A percentile compares a stretch with the other conserved stretches of the same genome.
These are phyloP conservation scores for Perca schrenkii DNA, from an alignment of 2,113 vertebrate genomes.

Conservation along the genomic window DNA sequence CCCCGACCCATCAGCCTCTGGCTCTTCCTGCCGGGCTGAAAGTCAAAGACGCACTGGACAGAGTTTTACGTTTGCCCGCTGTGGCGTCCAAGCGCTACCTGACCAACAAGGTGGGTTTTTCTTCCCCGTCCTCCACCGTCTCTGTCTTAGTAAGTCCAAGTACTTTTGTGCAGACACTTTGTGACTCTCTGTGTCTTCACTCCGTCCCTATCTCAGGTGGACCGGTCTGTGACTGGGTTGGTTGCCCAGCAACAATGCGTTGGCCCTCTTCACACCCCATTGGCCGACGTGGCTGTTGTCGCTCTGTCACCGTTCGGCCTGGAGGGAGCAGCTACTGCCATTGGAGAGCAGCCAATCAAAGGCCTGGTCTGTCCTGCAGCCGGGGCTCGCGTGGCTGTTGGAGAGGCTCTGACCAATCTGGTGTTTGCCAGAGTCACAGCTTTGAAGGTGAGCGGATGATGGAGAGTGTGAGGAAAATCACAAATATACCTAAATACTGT, in stretches of 20 bases:
- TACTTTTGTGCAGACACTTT: background rate
- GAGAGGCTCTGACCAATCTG: slow-evolving; percentile 94
- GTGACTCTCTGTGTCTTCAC: background rate
- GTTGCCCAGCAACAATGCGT: slow-evolving; percentile 97
- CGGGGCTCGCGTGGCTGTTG: slow-evolving; percentile 90
- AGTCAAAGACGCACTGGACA: slow-evolving; percentile 85
- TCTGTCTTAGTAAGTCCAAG: background rate
- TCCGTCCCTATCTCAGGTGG: slow-evolving; percentile 85
- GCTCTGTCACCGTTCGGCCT: slow-evolving; percentile 90
- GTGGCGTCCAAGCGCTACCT: slow-evolving; percentile 96
- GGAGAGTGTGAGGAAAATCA: background rate
- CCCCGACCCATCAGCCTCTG: slow-evolving; percentile 73
- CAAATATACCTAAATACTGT: no score
- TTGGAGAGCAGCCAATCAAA: slow-evolving; percentile 95
- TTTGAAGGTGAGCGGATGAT: slow-evolving; percentile 81
- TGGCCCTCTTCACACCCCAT: slow-evolving; percentile 92
- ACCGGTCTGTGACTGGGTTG: slow-evolving; percentile 93
- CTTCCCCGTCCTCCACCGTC: background rate
- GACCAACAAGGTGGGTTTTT: slow-evolving; percentile 90
- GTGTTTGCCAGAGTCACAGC: slow-evolving; percentile 90
- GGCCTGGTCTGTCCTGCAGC: slow-evolving; percentile 88
- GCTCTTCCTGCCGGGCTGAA: slow-evolving; percentile 83
- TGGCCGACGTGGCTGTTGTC: slow-evolving; percentile 93
- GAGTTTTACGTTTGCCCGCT: slow-evolving; percentile 89
- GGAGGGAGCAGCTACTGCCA: slow-evolving; percentile 89